Evolutionary conservation across 2,797 vertebrate species (phyloP), one percentile per base, ranked within the genome.

Genomic region (Eulemur coronatus): DNA sequence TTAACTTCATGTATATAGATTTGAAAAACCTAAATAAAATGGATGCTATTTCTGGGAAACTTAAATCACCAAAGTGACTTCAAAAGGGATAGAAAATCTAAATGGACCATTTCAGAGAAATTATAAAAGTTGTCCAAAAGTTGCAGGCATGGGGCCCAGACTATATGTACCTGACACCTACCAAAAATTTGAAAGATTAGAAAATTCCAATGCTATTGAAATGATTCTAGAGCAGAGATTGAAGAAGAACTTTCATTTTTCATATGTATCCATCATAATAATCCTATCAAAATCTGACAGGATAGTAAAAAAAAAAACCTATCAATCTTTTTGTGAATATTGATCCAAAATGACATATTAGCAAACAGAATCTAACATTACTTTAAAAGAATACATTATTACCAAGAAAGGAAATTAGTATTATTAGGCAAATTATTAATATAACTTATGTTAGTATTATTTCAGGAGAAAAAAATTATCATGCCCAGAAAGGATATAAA

Each of bases 31-130:
- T 91, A 72, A 41, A 91, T 67, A 67, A 89, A 80, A 46, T 75
- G 4, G 18, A 24, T 85, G 22, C 65, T 57, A 69, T 93, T 92
- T 93, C n/a, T 85, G 69, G 35, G 80, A 96, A 70, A 75, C 35
- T 76, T 69, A 75, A 69, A 86, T 81, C 4, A 55, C 26, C 50
- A 72, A 72, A 89, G 67, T 86, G 22, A 90, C 48, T 80, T 92
- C 33, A 61, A 38, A 92, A 75, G 20, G 14, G 35, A 75, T 22
- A 89, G 12, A 61, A 92, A 80, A 59, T 85, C 20, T 81, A 75
- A 41, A 48, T 65, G 75, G n/a, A 80, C 1, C 17, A 96, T 89
- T 91, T 84, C 26, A 89, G 65, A 93, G 59, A 89, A 95, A 86
- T 75, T 73, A 84, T 73, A 59, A 61, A 89, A 80, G 48, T 24